A percentile compares a stretch with the other conserved stretches of the same genome.
phyloP scores from a whole-genome alignment of 2,113 vertebrate species.

The Genyomyrus donnyi region DNA sequence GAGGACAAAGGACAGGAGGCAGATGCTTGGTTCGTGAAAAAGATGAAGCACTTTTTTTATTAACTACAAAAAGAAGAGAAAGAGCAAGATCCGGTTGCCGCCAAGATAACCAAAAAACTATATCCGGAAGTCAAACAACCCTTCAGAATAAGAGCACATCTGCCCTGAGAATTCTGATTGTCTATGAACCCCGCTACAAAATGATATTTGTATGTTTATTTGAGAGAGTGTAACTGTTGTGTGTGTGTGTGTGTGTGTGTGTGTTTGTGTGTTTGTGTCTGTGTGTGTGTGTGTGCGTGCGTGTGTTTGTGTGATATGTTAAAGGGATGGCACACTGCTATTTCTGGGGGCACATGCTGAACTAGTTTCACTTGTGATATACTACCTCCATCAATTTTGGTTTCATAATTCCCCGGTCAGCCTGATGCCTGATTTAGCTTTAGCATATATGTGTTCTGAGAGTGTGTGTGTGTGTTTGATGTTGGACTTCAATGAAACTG shows the following conservation, averaged over 20 bases:
- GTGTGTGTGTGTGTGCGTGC: not conserved
- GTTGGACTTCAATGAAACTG: not conserved
- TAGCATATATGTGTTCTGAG: not conserved
- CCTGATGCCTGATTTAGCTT: not conserved
- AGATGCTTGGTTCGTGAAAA: too few species aligned
- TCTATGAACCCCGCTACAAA: too few species aligned
- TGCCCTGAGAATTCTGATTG: too few species aligned
- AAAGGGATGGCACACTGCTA: not conserved
- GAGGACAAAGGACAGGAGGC: too few species aligned
- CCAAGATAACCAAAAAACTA: too few species aligned
- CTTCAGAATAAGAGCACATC: too few species aligned
- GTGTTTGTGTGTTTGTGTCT: not conserved
- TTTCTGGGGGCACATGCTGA: not conserved
- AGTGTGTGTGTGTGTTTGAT: not conserved
- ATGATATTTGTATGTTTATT: not conserved
- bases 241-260: not conserved
- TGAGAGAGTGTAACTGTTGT: not conserved
- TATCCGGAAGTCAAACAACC: too few species aligned
- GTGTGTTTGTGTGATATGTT: not conserved
- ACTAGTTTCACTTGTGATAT: conserved; percentile 3
- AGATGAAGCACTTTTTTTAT: too few species aligned
- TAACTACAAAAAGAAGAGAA: too few species aligned
- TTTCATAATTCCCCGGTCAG: not conserved
- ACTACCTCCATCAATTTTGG: not conserved
- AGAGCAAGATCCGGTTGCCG: too few species aligned